Conservation (phyloP, 1,140 invertebrate species). For the Lepidotrigona ventralis region DNA sequence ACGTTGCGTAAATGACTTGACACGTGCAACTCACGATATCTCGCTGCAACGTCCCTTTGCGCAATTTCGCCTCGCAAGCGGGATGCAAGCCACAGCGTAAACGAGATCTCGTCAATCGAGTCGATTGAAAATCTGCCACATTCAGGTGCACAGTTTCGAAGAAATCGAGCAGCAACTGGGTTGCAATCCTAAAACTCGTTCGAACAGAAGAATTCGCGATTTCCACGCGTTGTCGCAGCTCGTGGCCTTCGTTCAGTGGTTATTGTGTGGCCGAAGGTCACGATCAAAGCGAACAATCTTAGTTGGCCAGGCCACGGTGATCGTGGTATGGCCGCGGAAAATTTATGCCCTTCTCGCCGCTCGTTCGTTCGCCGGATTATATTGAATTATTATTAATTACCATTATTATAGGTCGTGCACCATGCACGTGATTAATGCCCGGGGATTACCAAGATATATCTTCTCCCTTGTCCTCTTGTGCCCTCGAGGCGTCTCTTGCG, state of each 20-base stretch:
- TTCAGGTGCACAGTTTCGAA: slow-evolving; percentile 3
- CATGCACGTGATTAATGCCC: not conserved
- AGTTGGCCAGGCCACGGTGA: slow-evolving; percentile 9
- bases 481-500: not conserved
- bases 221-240: slow-evolving; percentile 31
- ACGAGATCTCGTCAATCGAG: not conserved
- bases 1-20: not conserved
- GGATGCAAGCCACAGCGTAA: too few species aligned
- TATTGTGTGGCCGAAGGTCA: slow-evolving; percentile 45
- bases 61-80: not conserved
- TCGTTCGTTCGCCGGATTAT: slow-evolving; percentile 1
- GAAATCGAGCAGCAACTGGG: not conserved
- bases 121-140: slow-evolving; percentile 23
- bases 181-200: slow-evolving; percentile 6
- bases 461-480: not conserved
- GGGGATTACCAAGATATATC: slow-evolving; percentile 17
- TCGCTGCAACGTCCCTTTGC: not conserved
- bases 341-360: slow-evolving; percentile 27
- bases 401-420: slow-evolving; percentile 10
- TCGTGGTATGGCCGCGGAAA: not conserved
- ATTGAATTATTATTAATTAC: slow-evolving; percentile 50
- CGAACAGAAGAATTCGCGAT: slow-evolving; percentile 25
- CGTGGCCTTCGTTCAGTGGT: slow-evolving; percentile 34
- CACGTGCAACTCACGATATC: not conserved
- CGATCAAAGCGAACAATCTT: slow-evolving; percentile 33